A percentile compares a stretch with the other conserved stretches of the same genome.
Evolutionary conservation across 2,888 invertebrate species (phyloP).

Genomic region (Chrysodeixis includens): DNA sequence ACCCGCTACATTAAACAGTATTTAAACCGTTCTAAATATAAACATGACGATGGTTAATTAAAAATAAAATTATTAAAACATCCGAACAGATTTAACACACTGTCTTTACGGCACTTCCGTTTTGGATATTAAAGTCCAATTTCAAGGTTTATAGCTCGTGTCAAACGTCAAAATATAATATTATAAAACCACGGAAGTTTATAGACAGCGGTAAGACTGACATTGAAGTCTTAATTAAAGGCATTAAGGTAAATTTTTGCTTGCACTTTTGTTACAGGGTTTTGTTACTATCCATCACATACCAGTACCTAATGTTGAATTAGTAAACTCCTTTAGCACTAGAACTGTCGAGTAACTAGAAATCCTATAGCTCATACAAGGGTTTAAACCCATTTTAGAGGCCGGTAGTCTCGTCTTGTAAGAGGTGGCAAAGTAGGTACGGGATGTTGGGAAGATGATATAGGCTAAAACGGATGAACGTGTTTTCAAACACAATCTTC

Average conservation of each 20-base stretch:
- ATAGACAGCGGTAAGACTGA: neutral
- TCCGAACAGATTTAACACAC: neutral
- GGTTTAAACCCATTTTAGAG: too few species aligned
- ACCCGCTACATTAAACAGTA: neutral
- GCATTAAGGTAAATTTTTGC: neutral
- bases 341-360: too few species aligned
- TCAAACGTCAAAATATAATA: neutral
- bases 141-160: neutral
- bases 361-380: too few species aligned
- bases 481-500: too few species aligned
- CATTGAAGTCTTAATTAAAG: neutral
- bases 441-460: too few species aligned
- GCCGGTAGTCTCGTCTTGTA: too few species aligned
- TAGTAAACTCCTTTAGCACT: too few species aligned
- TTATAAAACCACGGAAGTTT: slow-evolving; percentile 4
- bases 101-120: neutral
- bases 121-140: slow-evolving; percentile 1
- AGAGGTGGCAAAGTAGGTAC: too few species aligned
- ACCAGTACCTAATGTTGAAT: too few species aligned
- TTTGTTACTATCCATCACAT: too few species aligned
- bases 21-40: neutral
- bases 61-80: slow-evolving; percentile 1
- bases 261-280: neutral
- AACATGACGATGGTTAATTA: neutral
- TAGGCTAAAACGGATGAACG: too few species aligned